A percentile compares a stretch with the other conserved stretches of the same genome.
These are phyloP conservation scores for Brachystomella parvula DNA, from an alignment of 1,140 invertebrate genomes.

Conservation along the genomic window DNA sequence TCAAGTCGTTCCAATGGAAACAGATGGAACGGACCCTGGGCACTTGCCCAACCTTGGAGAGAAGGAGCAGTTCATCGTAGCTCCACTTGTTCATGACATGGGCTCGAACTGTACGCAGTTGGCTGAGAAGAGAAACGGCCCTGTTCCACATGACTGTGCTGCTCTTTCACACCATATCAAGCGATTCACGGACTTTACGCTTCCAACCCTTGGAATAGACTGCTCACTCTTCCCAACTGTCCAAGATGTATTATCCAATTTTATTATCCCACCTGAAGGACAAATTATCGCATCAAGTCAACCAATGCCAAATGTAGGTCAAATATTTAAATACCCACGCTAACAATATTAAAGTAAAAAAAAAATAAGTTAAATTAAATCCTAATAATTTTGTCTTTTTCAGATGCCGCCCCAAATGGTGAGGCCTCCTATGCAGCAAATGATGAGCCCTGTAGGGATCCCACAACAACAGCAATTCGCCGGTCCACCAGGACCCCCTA, in stretches of 20 bases:
- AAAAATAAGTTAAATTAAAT: not conserved
- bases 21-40: not conserved
- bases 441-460: no score
- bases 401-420: conserved; percentile 8
- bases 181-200: conserved; percentile 59
- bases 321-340: no score
- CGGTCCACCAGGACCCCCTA: no score
- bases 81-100: conserved; percentile 83
- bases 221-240: conserved; percentile 83
- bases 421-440: conserved; percentile 13
- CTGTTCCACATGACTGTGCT: conserved; percentile 44
- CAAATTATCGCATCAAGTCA: no score
- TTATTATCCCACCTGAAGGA: conserved; percentile 62
- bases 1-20: conserved; percentile 19
- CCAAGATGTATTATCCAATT: conserved; percentile 70
- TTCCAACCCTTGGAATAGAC: conserved; percentile 53
- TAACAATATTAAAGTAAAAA: no score
- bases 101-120: conserved; percentile 73
- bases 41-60: not conserved
- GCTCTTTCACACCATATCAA: conserved; percentile 57
- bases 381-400: not conserved
- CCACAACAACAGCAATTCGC: no score
- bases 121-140: conserved; percentile 64
- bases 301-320: no score
- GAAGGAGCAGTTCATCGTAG: conserved; percentile 61